phyloP scores from a whole-genome alignment of 2,797 vertebrate species.

The Anabas testudineus region DNA sequence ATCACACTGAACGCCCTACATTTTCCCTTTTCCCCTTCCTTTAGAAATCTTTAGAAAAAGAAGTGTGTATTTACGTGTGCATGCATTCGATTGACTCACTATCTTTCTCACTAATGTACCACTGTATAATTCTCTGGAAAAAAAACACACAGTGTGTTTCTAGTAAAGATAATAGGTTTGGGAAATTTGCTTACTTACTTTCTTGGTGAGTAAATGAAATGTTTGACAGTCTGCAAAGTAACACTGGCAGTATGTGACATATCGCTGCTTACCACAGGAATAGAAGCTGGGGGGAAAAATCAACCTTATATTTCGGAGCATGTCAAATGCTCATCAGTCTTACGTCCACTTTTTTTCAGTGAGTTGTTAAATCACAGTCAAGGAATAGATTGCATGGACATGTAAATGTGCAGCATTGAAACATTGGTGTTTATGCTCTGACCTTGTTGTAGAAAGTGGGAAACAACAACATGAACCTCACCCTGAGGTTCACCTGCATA shows the following conservation, averaged over 20 bases:
- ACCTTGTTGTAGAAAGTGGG: background rate
- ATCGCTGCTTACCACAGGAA: too few species aligned
- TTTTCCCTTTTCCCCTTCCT: background rate
- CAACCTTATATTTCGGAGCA: background rate
- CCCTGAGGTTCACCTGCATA: background rate
- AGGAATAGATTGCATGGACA: background rate
- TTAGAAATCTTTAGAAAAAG: background rate
- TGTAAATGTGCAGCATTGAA: background rate
- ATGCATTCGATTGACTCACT: too few species aligned
- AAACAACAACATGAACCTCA: background rate
- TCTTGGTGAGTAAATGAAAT: background rate
- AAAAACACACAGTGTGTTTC: too few species aligned
- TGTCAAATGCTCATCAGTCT: background rate
- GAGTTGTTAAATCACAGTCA: too few species aligned
- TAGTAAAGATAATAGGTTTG: too few species aligned
- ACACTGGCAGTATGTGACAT: background rate
- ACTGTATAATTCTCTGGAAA: too few species aligned
- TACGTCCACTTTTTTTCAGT: too few species aligned
- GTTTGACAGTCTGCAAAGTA: background rate
- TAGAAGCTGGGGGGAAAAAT: background rate
- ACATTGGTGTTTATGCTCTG: background rate
- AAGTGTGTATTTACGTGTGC: too few species aligned
- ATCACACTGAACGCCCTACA: too few species aligned
- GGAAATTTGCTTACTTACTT: background rate
- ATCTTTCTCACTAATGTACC: too few species aligned